Evolutionary conservation across 2,888 invertebrate genomes (phyloP).

Genomic region (Idaea straminata): DNA sequence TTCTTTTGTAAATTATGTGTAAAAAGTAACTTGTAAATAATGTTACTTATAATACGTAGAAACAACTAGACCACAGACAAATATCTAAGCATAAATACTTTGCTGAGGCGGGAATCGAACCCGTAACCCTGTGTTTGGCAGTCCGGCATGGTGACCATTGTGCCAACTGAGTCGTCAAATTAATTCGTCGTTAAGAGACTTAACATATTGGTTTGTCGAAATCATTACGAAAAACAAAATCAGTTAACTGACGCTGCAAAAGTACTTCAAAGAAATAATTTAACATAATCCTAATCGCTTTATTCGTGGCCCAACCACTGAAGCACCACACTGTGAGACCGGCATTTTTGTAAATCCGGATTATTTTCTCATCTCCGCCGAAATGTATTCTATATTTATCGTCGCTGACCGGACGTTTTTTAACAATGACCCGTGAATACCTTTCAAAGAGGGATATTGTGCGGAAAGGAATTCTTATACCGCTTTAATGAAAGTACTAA

Average conservation of each 20-base stretch:
- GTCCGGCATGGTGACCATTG: no score
- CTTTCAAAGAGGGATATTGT: constrained; percentile 48
- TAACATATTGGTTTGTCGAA: neutral
- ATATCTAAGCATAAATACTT: no score
- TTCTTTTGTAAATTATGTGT: no score
- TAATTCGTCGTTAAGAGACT: no score
- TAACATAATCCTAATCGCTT: constrained; percentile 22
- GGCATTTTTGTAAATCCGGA: constrained; percentile 61
- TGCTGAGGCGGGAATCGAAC: no score
- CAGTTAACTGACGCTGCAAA: neutral
- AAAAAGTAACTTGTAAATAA: no score
- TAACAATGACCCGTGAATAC: constrained; percentile 52
- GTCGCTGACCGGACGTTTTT: constrained; percentile 66
- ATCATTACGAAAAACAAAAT: neutral
- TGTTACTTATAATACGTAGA: no score
- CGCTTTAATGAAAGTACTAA: constrained; percentile 3
- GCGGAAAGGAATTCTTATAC: constrained; percentile 35
- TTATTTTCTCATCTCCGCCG: constrained; percentile 63
- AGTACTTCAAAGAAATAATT: neutral
- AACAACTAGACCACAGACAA: no score
- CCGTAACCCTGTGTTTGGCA: no score
- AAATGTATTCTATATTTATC: constrained; percentile 71
- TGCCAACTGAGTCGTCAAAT: no score
- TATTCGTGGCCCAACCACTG: constrained; percentile 30
- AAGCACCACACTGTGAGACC: constrained; percentile 39